Evolutionary conservation across 2,113 vertebrate genomes (phyloP).

Genomic region (Rallus limicola): DNA sequence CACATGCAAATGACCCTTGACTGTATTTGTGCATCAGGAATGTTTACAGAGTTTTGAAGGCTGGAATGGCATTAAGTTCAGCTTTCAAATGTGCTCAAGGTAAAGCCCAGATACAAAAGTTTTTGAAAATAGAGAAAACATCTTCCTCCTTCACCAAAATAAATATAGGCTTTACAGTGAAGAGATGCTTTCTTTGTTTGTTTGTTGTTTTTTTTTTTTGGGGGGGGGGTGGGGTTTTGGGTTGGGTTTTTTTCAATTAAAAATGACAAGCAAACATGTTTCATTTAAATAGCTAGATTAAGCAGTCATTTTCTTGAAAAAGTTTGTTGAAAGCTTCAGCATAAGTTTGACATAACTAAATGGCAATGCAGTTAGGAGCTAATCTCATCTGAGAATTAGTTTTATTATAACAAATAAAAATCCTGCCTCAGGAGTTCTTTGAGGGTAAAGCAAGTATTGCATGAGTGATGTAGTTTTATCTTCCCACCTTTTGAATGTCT

Average conservation of each 20-base stretch:
- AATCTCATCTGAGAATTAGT: background rate
- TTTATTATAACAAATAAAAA: background rate
- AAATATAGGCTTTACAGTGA: background rate
- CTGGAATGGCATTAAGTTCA: background rate
- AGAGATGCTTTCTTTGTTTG: background rate
- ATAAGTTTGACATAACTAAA: background rate
- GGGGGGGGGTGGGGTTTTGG: too few species aligned
- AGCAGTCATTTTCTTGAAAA: background rate
- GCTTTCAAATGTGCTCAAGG: background rate
- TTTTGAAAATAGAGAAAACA: background rate
- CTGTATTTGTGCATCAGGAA: conserved; percentile 2
- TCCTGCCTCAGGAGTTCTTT: background rate
- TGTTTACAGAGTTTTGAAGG: conserved; percentile 3
- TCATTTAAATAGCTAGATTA: background rate
- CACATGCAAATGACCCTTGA: background rate
- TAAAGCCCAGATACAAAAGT: background rate
- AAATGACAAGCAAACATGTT: background rate
- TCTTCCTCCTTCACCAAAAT: background rate
- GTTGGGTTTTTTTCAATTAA: background rate
- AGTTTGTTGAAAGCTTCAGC: background rate
- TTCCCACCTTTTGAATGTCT: background rate
- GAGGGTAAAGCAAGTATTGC: background rate
- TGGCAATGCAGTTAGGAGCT: background rate
- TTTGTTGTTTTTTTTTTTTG: too few species aligned
- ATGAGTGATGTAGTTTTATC: background rate